Conservation (phyloP, 1,140 invertebrate species). For the Saccostrea cuccullata region DNA sequence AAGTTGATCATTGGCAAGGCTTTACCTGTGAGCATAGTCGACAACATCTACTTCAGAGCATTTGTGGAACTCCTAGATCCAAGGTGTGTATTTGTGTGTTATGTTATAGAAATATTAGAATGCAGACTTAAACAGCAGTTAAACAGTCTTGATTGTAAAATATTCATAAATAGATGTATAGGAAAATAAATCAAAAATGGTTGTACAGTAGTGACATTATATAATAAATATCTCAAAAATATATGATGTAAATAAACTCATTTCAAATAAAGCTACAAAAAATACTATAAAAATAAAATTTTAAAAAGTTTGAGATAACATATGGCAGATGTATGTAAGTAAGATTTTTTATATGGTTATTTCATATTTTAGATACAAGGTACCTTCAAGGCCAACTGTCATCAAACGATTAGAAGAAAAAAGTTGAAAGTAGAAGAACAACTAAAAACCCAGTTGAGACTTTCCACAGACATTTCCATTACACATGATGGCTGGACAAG, state of each 20-base stretch:
- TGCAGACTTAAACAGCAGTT: too few relatives aligned
- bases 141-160: too few relatives aligned
- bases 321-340: neutral
- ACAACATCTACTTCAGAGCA: too few relatives aligned
- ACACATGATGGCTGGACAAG: slow-evolving; percentile 2
- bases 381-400: neutral
- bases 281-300: neutral
- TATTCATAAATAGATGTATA: too few relatives aligned
- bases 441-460: neutral
- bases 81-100: too few relatives aligned
- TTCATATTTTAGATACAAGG: neutral
- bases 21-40: too few relatives aligned
- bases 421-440: neutral
- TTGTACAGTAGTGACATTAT: too few relatives aligned
- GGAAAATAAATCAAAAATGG: too few relatives aligned
- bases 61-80: too few relatives aligned
- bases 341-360: neutral
- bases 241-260: neutral
- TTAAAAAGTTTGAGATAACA: neutral
- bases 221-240: neutral
- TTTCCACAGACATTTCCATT: neutral
- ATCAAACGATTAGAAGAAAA: slow-evolving; percentile 16
- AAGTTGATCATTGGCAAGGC: too few relatives aligned
- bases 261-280: neutral
- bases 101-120: too few relatives aligned